Evolutionary conservation across 2,797 vertebrate genomes (phyloP).

Genomic region (Phoebastria nigripes): DNA sequence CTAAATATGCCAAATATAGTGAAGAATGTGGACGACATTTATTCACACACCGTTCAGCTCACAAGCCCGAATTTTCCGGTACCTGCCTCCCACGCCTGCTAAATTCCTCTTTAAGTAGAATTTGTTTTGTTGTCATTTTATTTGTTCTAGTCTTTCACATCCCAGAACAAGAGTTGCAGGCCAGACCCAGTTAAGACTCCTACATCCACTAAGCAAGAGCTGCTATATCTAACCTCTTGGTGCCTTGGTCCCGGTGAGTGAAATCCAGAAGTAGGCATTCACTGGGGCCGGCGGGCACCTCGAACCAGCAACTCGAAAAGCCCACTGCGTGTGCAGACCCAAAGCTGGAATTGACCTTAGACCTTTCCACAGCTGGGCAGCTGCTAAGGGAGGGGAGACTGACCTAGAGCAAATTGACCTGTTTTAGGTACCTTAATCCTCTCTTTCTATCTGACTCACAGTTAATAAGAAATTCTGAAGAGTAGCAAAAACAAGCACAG

Average conservation of each 20-base stretch:
- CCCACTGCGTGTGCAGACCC: neutral
- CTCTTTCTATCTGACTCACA: neutral
- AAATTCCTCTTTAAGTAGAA: neutral
- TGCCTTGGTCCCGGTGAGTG: fast-evolving
- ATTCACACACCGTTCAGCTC: neutral
- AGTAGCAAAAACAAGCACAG: neutral
- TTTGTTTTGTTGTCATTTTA: neutral
- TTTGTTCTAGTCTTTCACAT: neutral
- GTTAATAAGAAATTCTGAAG: neutral
- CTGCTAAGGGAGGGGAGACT: neutral
- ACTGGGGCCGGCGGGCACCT: fast-evolving
- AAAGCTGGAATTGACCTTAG: neutral
- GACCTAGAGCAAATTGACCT: neutral
- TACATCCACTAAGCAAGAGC: neutral
- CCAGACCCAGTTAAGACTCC: neutral
- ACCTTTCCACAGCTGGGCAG: neutral
- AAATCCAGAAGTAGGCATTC: neutral
- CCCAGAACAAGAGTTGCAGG: neutral
- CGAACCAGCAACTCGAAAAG: neutral
- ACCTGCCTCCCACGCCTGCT: neutral
- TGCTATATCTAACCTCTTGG: neutral
- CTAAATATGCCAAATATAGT: neutral
- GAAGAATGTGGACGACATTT: neutral
- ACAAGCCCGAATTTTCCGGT: neutral
- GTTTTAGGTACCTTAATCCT: neutral